Conservation (phyloP, 2,797 vertebrate species). For the Linurgus olivaceus region DNA sequence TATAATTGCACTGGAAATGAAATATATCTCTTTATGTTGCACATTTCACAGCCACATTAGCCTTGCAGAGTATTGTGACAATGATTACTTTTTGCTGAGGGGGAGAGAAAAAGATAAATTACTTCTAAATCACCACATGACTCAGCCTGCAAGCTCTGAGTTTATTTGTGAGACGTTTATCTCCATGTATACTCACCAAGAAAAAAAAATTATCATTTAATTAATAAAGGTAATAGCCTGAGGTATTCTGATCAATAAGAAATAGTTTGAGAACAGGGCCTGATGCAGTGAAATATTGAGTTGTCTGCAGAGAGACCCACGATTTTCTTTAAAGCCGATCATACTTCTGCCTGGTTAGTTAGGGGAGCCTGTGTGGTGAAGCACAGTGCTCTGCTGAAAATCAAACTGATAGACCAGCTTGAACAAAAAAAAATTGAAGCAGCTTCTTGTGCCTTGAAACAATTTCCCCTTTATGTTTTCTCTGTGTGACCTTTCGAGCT, state of each 20-base stretch:
- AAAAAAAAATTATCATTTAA: constrained; percentile 71
- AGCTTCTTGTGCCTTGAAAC: constrained; percentile 11
- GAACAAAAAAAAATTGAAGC: not conserved
- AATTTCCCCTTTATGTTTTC: constrained; percentile 42
- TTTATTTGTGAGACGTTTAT: constrained; percentile 75
- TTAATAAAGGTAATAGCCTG: constrained; percentile 75
- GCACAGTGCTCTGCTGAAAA: not conserved
- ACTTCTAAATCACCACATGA: constrained; percentile 62
- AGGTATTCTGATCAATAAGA: constrained; percentile 69
- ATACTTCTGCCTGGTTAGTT: not conserved
- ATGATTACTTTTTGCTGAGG: constrained; percentile 46
- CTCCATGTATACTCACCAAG: constrained; percentile 55
- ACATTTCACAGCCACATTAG: constrained; percentile 36
- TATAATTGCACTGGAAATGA: constrained; percentile 55
- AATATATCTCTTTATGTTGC: constrained; percentile 48
- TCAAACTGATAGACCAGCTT: not conserved
- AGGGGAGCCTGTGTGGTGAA: not conserved
- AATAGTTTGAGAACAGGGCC: constrained; percentile 29
- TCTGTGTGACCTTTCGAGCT: constrained; percentile 31
- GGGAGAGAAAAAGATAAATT: constrained; percentile 63
- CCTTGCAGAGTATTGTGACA: constrained; percentile 38
- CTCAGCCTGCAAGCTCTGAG: constrained; percentile 52
- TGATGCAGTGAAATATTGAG: constrained; percentile 46
- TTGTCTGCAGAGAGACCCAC: constrained; percentile 20
- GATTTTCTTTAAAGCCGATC: constrained; percentile 36